Evolutionary conservation across 2,113 vertebrate species (phyloP).

Genomic region (Rhabdornis inornatus): DNA sequence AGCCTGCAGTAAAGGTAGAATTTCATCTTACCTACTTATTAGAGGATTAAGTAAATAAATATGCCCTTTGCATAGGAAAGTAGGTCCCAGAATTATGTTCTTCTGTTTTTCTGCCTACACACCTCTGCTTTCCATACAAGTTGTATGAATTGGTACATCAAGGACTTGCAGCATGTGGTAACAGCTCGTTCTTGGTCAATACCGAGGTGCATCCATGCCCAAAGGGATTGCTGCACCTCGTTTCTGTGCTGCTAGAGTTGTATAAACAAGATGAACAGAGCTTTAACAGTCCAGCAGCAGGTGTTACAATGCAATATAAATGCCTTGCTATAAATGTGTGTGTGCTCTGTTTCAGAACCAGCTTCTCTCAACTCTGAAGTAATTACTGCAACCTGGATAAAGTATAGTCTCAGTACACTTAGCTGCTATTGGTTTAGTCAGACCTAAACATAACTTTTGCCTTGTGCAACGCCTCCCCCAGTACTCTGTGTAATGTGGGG

Average conservation of each 20-base stretch:
- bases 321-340: neutral
- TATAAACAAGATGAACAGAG: neutral
- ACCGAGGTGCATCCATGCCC: neutral
- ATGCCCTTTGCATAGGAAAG: neutral
- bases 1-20: neutral
- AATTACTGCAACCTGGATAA: neutral
- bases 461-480: neutral
- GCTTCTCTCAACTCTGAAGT: neutral
- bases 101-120: neutral
- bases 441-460: neutral
- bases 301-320: neutral
- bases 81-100: neutral
- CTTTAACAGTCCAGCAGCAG: neutral
- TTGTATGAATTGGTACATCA: neutral
- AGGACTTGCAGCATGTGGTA: neutral
- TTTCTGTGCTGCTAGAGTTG: neutral
- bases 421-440: neutral
- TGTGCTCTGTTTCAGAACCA: neutral
- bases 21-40: slow-evolving; percentile 4
- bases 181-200: neutral
- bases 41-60: slow-evolving; percentile 33
- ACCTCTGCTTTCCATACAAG: neutral
- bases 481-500: neutral
- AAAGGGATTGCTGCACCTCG: neutral
- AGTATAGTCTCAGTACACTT: neutral